Evolutionary conservation across 2,888 invertebrate species (phyloP), one percentile per base, ranked within the genome.

Genomic region (Heterodera filipjevi): DNA sequence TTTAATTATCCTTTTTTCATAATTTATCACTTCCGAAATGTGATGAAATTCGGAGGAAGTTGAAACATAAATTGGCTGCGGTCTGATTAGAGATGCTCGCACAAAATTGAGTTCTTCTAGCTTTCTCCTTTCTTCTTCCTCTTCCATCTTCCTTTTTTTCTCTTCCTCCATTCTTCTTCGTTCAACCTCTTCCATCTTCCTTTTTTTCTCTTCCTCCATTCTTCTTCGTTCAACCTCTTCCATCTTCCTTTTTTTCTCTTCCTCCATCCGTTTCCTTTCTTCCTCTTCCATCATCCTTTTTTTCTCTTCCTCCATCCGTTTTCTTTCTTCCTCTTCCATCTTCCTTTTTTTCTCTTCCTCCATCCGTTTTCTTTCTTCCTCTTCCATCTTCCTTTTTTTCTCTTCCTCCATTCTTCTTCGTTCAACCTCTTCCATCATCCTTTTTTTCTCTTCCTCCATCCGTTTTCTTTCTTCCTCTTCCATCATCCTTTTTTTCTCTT

Each of bases 191-290:
- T 72, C 44, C 49, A 72, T 46, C 71, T 53, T 53, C 19, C 53
- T 39, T 22, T 22, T 72, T n/a, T 39, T 32, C 19, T 77, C 30
- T 19, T 71, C 77, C 8, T 19, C 16, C 19, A 78, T 76, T 16
- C 46, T 77, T 76, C 66, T 78, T 14, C 35, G 39, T 46, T 70
- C 33, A 30, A 76, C 77, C 30, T 71, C 71, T 72, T 72, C 44
- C 49, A 72, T 46, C 71, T 53, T 53, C 19, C 53, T 39, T 22
- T 22, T 16, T 16, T 53, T 53, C 22, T 53, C 53, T 53, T 53
- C 19, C 22, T 53, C 53, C 19, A 53, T 33, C 3, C 49, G 27
- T 44, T 27, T 33, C 44, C 33, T 16, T 6, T 19, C 6, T 16
- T 39, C 49, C n/a, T 72, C 72, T 35, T 39, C 39, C 44, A 32